Evolutionary conservation across 2,113 vertebrate genomes (phyloP).

Genomic region (Elanus axillaris): DNA sequence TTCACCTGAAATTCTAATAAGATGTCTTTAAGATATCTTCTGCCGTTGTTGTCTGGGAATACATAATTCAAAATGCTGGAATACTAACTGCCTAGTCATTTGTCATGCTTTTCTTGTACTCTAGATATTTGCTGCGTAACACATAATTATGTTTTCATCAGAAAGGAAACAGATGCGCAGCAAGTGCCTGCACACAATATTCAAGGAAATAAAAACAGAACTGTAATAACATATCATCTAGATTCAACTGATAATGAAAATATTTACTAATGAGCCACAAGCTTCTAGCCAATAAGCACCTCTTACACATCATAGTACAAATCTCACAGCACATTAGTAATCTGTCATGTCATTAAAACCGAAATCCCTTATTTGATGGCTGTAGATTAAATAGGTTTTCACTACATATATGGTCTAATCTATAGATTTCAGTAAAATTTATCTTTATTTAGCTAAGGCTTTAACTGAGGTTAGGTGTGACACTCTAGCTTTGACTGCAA

Average conservation of each 20-base stretch:
- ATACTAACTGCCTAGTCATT: neutral
- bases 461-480: neutral
- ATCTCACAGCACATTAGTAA: neutral
- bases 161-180: neutral
- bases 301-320: neutral
- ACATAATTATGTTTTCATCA: neutral
- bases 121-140: neutral
- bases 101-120: neutral
- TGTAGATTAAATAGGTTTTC: neutral
- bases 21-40: neutral
- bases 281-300: neutral
- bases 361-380: neutral
- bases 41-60: neutral
- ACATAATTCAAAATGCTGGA: neutral
- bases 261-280: neutral
- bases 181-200: neutral
- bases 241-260: neutral
- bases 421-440: neutral
- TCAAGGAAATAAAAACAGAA: neutral
- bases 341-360: neutral
- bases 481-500: neutral
- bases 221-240: neutral
- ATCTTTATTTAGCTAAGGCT: neutral
- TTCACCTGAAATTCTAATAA: neutral
- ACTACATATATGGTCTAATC: neutral